Evolutionary conservation across 2,113 vertebrate genomes (phyloP), one percentile per base, ranked within the genome.

Genomic region (Cebidichthys violaceus): DNA sequence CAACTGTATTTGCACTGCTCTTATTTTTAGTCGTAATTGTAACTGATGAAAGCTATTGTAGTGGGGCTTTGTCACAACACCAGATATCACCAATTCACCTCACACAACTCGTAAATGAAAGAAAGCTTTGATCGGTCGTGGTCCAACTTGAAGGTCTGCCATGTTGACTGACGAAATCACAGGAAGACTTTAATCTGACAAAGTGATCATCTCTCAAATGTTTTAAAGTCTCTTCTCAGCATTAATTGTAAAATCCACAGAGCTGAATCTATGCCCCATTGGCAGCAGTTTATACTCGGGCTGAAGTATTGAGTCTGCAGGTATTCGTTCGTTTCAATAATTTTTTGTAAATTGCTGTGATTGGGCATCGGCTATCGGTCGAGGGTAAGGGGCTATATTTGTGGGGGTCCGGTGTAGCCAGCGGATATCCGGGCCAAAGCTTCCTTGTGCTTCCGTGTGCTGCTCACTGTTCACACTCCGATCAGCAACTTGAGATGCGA

Each of bases 301-400:
- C 24, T 77, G 43, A 67, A 67, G 76, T 33, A 33, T 64, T 73
- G 47, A 74, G 41, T 68, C 52, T 9, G 31, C 71, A 77, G 60
- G 67, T 70, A 62, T 74, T 81, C 2, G 50, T 77, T 81, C 69
- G 78, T 87, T 87, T 89, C 69, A 81, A 45, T 60, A 15, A 3
- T 59, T 82, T 57, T 75, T 55, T 76, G 70, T 75, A 55, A 73
- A 78, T 77, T 13, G 27, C 39, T 54, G 10, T 61, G 70, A 86
- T 50, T 50, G 47, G 47, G 18, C 18, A 50, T 50, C 18, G 45
- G 45, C 18, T 50, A 7, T 50, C 5, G 45, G 6, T 50, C 15
- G 45, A 18, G 5, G 45, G 1, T 6, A 1, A 50, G 18, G 6
- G 47, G 47, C 47, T 50, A 2, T 20, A 50, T 50, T 50, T 45